Evolutionary conservation across 2,888 invertebrate genomes (phyloP).

Genomic region (Villa cingulata): DNA sequence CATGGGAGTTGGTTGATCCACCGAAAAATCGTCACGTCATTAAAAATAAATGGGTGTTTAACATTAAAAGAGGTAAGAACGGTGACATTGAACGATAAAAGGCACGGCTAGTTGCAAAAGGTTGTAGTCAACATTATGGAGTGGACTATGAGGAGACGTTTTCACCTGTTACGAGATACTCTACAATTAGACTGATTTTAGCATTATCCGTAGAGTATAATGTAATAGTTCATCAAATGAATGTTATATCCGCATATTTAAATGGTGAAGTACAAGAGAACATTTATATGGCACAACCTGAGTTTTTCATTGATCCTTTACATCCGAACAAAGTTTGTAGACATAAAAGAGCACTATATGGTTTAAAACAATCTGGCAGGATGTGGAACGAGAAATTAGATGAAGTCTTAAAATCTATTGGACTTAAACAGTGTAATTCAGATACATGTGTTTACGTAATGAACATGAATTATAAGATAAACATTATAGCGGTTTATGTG

Average conservation of each 20-base stretch:
- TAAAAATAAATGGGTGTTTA: slow-evolving; percentile 12
- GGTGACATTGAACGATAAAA: slow-evolving; percentile 13
- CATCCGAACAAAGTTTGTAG: slow-evolving; percentile 14
- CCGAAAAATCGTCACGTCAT: slow-evolving; percentile 8
- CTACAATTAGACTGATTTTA: slow-evolving; percentile 14
- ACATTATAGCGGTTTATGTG: not conserved
- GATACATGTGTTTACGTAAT: not conserved
- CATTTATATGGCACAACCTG: slow-evolving; percentile 14
- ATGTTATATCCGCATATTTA: slow-evolving; percentile 16
- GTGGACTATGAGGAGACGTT: slow-evolving; percentile 9
- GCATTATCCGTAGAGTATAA: slow-evolving; percentile 16
- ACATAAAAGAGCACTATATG: slow-evolving; percentile 16
- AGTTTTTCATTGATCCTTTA: slow-evolving; percentile 7
- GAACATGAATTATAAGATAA: not conserved
- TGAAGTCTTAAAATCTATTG: slow-evolving; percentile 10
- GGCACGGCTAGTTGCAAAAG: slow-evolving; percentile 12
- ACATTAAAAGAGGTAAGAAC: slow-evolving; percentile 7
- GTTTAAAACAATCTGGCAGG: slow-evolving; percentile 17
- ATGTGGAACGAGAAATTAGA: slow-evolving; percentile 17
- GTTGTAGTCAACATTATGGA: slow-evolving; percentile 8
- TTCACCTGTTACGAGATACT: slow-evolving; percentile 13
- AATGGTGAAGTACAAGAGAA: slow-evolving; percentile 14
- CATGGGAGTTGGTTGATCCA: slow-evolving; percentile 8
- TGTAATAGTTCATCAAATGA: too few species aligned
- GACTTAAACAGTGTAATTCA: slow-evolving; percentile 7